These are phyloP conservation scores for Galaxea fascicularis DNA, from an alignment of 92 coral and sea anemone genomes.

Conservation along the genomic window DNA sequence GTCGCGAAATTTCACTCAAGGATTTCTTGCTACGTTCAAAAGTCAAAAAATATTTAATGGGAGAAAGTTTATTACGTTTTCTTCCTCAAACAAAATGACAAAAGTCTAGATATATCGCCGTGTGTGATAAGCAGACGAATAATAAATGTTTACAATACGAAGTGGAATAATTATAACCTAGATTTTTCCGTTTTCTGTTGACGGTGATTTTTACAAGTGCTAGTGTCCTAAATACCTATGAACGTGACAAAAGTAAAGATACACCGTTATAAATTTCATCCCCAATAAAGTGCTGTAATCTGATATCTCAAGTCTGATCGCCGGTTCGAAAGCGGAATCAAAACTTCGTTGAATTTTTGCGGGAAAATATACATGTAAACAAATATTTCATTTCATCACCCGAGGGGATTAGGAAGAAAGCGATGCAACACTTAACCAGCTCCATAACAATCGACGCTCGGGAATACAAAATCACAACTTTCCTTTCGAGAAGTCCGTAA, in stretches of 20 bases:
- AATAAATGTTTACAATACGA: conserved; percentile 47
- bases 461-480: not conserved
- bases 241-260: not conserved
- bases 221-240: conserved; percentile 17
- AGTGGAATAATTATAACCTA: conserved; percentile 36
- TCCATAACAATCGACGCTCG: not conserved
- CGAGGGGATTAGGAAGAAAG: conserved; percentile 12
- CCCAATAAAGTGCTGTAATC: not conserved
- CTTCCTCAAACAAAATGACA: conserved; percentile 3
- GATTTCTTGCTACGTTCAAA: not conserved
- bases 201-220: conserved; percentile 24
- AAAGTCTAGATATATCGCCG: conserved; percentile 6
- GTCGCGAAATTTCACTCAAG: not conserved
- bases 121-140: not conserved
- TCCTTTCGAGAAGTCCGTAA: not conserved
- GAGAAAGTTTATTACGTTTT: not conserved
- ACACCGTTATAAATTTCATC: no score
- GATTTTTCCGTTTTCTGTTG: conserved; percentile 35
- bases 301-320: not conserved
- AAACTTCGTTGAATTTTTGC: not conserved
- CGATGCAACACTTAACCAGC: conserved; percentile 3
- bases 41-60: not conserved
- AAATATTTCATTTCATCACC: conserved; percentile 20
- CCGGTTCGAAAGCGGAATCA: conserved; percentile 15
- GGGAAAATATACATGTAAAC: conserved; percentile 38